A percentile compares a stretch with the other conserved stretches of the same genome.
Evolutionary conservation across 2,888 invertebrate genomes (phyloP).

Genomic region (Nomada flava): DNA sequence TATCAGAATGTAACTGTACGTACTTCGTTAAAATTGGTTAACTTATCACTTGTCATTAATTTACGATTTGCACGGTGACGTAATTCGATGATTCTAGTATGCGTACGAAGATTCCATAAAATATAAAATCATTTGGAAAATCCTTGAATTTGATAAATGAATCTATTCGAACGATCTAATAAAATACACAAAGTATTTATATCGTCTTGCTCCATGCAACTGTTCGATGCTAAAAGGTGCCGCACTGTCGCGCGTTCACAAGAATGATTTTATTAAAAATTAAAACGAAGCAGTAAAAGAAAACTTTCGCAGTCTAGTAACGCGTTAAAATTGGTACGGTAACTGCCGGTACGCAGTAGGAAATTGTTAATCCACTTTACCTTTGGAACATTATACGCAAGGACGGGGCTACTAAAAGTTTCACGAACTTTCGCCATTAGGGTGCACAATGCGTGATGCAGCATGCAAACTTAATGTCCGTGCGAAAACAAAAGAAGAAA

Average conservation of each 20-base stretch:
- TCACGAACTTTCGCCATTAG: constrained; percentile 31
- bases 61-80: background rate
- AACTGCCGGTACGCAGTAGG: constrained; percentile 10
- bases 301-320: constrained; percentile 20
- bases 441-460: constrained; percentile 22
- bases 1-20: background rate
- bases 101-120: background rate
- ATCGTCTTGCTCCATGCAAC: background rate
- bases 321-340: constrained; percentile 42
- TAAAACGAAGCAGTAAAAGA: constrained; percentile 20
- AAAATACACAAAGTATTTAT: background rate
- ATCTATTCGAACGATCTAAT: background rate
- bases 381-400: constrained; percentile 16
- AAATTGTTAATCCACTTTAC: constrained; percentile 50
- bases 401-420: constrained; percentile 24
- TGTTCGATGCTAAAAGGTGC: background rate
- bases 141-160: background rate
- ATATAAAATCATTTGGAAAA: background rate
- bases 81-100: background rate
- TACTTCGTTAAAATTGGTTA: no score
- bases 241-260: no score
- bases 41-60: background rate
- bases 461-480: constrained; percentile 21
- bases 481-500: background rate
- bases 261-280: constrained; percentile 10